These are phyloP conservation scores for Philaethria dido DNA, from an alignment of 2,888 invertebrate species.

Conservation along the genomic window DNA sequence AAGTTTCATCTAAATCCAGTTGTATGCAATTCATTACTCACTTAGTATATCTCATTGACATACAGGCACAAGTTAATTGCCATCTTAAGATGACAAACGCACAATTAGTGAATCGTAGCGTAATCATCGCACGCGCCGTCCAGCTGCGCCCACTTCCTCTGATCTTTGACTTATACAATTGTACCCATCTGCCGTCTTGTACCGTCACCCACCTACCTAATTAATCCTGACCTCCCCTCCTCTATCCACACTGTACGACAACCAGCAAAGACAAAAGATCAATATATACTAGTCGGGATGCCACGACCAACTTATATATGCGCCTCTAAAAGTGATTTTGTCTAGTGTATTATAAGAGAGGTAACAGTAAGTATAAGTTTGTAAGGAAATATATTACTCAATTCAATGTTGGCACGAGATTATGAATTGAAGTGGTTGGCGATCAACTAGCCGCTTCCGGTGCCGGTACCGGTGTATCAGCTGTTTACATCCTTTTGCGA, in stretches of 20 bases:
- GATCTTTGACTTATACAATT: constrained; percentile 81
- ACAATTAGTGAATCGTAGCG: constrained; percentile 55
- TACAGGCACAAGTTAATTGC: constrained; percentile 34
- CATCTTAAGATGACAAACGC: constrained; percentile 54
- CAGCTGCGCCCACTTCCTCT: constrained; percentile 75
- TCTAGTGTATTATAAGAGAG: constrained; percentile 30
- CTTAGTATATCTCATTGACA: constrained; percentile 3
- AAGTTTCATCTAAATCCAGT: no score
- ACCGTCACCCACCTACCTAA: constrained; percentile 53
- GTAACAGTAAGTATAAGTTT: constrained; percentile 48
- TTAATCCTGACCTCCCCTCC: constrained; percentile 59
- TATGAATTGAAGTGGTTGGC: constrained; percentile 82
- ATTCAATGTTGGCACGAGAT: constrained; percentile 79
- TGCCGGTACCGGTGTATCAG: constrained; percentile 76
- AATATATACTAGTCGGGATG: constrained; percentile 51
- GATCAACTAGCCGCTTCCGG: constrained; percentile 81
- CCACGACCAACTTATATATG: constrained; percentile 48
- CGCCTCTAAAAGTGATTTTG: constrained; percentile 40
- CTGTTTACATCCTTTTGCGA: constrained; percentile 56
- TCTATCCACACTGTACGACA: constrained; percentile 44
- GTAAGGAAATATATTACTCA: constrained; percentile 78
- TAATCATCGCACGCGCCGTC: constrained; percentile 62
- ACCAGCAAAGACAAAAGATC: constrained; percentile 46
- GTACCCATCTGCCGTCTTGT: constrained; percentile 75
- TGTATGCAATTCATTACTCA: not conserved